Conservation (phyloP, 1,140 invertebrate genomes). For the Zaprionus kolodkinae region DNA sequence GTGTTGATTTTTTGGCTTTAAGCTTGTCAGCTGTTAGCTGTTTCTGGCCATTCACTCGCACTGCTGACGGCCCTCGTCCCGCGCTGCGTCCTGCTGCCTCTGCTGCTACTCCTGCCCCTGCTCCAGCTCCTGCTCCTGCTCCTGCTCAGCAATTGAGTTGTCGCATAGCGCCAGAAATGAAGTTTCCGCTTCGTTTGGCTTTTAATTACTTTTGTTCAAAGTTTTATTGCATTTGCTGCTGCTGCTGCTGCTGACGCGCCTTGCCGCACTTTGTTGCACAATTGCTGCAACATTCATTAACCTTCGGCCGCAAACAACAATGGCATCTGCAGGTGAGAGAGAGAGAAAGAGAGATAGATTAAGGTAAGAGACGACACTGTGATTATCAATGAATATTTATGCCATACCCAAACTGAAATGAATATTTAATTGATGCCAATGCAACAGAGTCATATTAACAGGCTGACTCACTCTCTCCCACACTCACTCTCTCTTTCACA, state of each 20-base stretch:
- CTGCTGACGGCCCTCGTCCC: conserved; percentile 23
- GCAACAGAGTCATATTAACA: conserved; percentile 55
- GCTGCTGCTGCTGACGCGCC: conserved; percentile 35
- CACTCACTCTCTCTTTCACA: not conserved
- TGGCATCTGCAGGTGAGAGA: conserved; percentile 20
- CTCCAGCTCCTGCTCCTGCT: not conserved
- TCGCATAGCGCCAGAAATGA: conserved; percentile 54
- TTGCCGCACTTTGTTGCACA: conserved; percentile 57
- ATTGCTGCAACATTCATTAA: conserved; percentile 67
- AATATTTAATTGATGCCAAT: conserved; percentile 76
- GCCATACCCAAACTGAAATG: conserved; percentile 28
- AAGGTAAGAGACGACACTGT: conserved; percentile 19
- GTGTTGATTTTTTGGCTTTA: conserved; percentile 26
- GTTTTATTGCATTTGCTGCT: conserved; percentile 69
- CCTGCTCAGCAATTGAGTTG: conserved; percentile 56
- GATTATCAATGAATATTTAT: conserved; percentile 74
- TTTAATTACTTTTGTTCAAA: conserved; percentile 78
- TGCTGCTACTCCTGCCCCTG: too few species aligned
- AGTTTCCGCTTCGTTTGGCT: conserved; percentile 25
- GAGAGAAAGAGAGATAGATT: conserved; percentile 8
- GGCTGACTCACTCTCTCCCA: not conserved
- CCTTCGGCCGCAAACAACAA: conserved; percentile 54
- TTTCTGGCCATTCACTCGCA: conserved; percentile 67
- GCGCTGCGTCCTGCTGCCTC: conserved; percentile 1
- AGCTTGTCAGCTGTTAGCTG: conserved; percentile 50